Base-by-base conservation (phyloP, 1,140 invertebrate species). In the Drosophila ficusphila region DNA sequence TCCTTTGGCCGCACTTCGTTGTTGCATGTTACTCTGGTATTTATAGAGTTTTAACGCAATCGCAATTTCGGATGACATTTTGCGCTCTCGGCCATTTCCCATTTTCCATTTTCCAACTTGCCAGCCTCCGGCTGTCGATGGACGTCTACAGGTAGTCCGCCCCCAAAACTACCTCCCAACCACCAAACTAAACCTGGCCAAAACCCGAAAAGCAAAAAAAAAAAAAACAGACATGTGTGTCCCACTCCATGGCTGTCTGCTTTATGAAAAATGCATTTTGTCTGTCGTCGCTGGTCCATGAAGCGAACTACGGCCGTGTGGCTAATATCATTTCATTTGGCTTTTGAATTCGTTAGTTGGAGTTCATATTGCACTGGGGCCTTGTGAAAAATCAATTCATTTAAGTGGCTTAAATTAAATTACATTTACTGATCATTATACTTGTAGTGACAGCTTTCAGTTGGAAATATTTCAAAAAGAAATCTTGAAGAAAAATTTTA, bases 31-130 rank as follows among this genome's bases (percentile, higher is more conserved):
- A 89, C 83, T 89, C 69, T 89, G 68, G 79, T 89, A 89, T 89
- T 89, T 89, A 89, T 89, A 89, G 85, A 89, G 85, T 89, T 89
- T 89, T 89, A 89, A 89, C 85, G 78, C 85, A 89, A 89, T 89
- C 85, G 76, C 85, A 85, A 85, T 85, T 90, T 78, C 79, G 82
- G 79, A 67, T 85, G 85, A 89, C 85, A 89, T 85, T 89, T 77
- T 79, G 61, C 79, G 83, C 85, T 83, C 27, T 60, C 51, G 61
- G 71, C 71, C 60, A 67, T 75, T 74, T 60, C 33, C 51, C 38
- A 46, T 21, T 52, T 52, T 42, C 52, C 56, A 25, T 31, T 33
- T 18, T 21, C 73, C 69, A 74, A 70, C 76, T 70, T 79, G 58
- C 41, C 69, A 64, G 67, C 60, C 27, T 41, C 64, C 38, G 52